Evolutionary conservation across 2,888 invertebrate species (phyloP), one percentile per base, ranked within the genome.

Genomic region (Phengaris arion): DNA sequence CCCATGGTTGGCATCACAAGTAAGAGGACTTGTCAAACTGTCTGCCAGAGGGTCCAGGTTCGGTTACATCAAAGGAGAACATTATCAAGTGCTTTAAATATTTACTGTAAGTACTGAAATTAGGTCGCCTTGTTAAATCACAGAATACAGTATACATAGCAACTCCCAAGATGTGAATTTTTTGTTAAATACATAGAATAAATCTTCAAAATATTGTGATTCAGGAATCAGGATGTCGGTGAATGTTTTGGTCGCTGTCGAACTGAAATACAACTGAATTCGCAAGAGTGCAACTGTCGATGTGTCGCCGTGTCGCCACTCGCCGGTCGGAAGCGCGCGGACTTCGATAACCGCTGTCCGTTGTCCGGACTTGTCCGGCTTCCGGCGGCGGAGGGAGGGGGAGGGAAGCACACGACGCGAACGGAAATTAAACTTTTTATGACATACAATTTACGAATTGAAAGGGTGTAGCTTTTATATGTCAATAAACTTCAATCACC

Each of bases 341-440:
- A 15, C 57, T 57, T 15, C 57, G 57, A 57, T 15, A 57, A 4
- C 57, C 57, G 15, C 15, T 5, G 59, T 59, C 59, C 59, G 10
- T 22, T 22, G 22, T 59, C 22, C 59, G 22, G 59, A 59, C 77
- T 74, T 73, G 77, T 77, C 77, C 76, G 57, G 59, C 55, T 77
- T 77, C 77, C 77, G 76, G 73, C 22, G 52, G 54, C 70, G 70
- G 64, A 74, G 75, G 73, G 51, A 1, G 59, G 10, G 13, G 72
- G 59, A 57, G 5, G 59, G 12, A 48, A 22, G 8, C 13, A 22
- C 35, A 52, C 22, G 22, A 48, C 45, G 46, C 69, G 76, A 72
- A 51, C 70, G 70, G 70, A 70, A 70, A 70, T 70, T 70, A 69
- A 70, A 48, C 51, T 70, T 48, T 51, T 51, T 69, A 15, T 69